Percentiles rank a stretch among this genome's conserved stretches.
Conservation (phyloP, 2,888 invertebrate species). For the Acleris cristana region DNA sequence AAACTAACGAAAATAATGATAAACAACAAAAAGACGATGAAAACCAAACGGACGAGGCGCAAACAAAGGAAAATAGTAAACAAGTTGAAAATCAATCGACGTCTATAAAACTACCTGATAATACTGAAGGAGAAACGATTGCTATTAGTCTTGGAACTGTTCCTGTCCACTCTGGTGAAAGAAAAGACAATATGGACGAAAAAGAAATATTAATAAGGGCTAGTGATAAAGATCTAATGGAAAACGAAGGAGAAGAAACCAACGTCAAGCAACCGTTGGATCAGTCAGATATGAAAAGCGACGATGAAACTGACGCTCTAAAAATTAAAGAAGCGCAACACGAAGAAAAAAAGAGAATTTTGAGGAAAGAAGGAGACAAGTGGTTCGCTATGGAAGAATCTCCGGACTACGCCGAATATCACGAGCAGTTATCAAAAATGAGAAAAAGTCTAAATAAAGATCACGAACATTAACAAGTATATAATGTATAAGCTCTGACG, state of each 20-base stretch:
- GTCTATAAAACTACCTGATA: too few species aligned
- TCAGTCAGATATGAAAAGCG: neutral
- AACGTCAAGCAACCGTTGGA: too few species aligned
- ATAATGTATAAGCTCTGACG: too few species aligned
- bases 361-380: slow-evolving; percentile 48
- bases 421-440: slow-evolving; percentile 42
- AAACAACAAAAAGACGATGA: neutral
- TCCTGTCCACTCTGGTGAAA: too few species aligned
- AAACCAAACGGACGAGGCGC: neutral
- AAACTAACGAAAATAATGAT: neutral
- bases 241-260: too few species aligned
- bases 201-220: too few species aligned
- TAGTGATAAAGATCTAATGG: too few species aligned
- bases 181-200: neutral
- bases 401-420: slow-evolving; percentile 56
- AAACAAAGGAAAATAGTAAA: too few species aligned
- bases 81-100: neutral
- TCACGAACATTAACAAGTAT: too few species aligned
- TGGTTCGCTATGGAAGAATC: slow-evolving; percentile 43
- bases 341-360: slow-evolving; percentile 19
- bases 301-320: neutral
- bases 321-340: neutral
- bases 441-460: slow-evolving; percentile 5
- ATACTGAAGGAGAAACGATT: too few species aligned
- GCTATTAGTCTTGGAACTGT: too few species aligned